Base-by-base conservation (phyloP, 2,113 vertebrate genomes). In the Brachypteracias leptosomus region DNA sequence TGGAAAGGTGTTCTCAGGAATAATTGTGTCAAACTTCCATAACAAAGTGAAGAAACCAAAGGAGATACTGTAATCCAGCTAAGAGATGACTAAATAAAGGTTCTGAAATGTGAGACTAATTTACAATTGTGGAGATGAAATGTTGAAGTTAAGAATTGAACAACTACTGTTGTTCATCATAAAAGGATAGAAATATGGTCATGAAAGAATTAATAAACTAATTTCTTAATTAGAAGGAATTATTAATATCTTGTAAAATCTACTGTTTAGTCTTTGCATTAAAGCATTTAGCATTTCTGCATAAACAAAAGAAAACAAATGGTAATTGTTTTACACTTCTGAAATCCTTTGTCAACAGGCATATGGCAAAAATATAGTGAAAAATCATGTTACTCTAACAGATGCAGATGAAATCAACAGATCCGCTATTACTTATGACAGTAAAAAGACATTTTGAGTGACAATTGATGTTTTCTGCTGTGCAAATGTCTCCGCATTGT, bases 371-470 rank as follows among this genome's bases (percentile, higher is more conserved):
- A 94, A 67, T 22, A 89, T 61, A 94, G 70, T 88, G 66, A 51
- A 96, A 97, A 96, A 94, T 97, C 85, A 75, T 77, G 54, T 96
- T 96, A 89, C 71, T 92, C 52, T 88, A 85, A 92, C 97, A 82
- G 73, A 88, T 94, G 76, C 46, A 10, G 17, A 80, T 91, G 78
- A 95, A 96, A 89, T 95, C 80, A 95, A 57, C 85, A 97, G 90
- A 89, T 94, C 72, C 57, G 28, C 74, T 93, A 93, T 95, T 82
- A 93, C n/a, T 96, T 96, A 76, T 75, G 87, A 91, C 63, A 96
- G 59, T 54, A 81, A 88, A 90, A 92, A 46, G 16, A 18, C 19
- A 65, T 95, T 97, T 95, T 97, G 86, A 97, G 55, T 95, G 89
- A 90, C 63, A 93, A 35, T 40, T 94, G 33, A 80, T 89, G 63